phyloP scores from a whole-genome alignment of 2,113 vertebrate genomes.

The Toxotes chatareus region DNA sequence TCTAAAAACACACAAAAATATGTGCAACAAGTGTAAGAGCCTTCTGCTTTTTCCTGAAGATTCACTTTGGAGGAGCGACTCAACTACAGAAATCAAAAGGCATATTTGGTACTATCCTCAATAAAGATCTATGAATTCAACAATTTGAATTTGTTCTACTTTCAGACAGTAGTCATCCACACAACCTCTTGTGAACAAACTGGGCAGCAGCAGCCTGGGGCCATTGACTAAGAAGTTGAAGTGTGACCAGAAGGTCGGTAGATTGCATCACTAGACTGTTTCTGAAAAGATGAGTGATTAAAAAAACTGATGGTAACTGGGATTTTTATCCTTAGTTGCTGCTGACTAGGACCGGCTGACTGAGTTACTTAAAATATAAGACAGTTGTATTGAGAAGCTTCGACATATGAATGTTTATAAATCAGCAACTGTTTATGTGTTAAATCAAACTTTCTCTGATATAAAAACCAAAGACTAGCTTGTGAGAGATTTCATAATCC shows the following conservation, averaged over 20 bases:
- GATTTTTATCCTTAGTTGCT: background rate
- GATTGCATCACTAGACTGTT: slow-evolving; percentile 10
- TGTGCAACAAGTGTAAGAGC: background rate
- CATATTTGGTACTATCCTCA: background rate
- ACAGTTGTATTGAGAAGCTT: background rate
- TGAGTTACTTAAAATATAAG: slow-evolving; percentile 13
- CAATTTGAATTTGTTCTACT: background rate
- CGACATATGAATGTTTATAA: background rate
- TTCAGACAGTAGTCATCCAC: background rate
- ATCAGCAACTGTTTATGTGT: background rate
- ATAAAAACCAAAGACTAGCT: background rate
- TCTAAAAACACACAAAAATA: background rate
- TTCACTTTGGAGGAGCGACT: background rate
- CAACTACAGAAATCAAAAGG: background rate
- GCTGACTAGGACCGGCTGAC: background rate
- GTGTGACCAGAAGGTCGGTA: background rate
- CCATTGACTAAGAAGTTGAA: background rate
- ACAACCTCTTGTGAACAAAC: background rate
- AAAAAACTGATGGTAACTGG: background rate
- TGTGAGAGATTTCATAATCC: background rate
- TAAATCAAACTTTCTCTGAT: slow-evolving; percentile 9
- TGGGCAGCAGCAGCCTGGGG: background rate
- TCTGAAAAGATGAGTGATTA: slow-evolving; percentile 8
- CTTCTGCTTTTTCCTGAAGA: background rate
- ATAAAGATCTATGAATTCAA: background rate